A percentile compares a stretch with the other conserved stretches of the same genome.
Evolutionary conservation across 2,797 vertebrate genomes (phyloP).

Genomic region (Denticeps clupeoides): DNA sequence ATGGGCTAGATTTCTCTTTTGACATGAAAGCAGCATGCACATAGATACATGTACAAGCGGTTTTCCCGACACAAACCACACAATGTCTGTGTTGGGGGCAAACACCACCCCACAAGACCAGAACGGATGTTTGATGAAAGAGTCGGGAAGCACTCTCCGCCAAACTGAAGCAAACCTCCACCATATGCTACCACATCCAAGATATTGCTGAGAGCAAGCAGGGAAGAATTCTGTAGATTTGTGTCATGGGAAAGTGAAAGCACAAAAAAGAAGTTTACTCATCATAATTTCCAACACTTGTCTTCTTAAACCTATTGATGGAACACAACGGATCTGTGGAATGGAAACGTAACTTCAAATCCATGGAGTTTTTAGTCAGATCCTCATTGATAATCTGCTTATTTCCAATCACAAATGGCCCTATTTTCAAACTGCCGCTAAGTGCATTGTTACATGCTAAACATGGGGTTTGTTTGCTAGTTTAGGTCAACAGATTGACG

Average conservation of each 20-base stretch:
- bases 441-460: no score
- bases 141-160: neutral
- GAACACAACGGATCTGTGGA: no score
- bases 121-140: slow-evolving; percentile 27
- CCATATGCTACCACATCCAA: slow-evolving; percentile 17
- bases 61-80: neutral
- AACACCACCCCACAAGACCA: slow-evolving; percentile 10
- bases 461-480: no score
- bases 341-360: no score
- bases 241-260: slow-evolving; percentile 1
- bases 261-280: no score
- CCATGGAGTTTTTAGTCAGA: no score
- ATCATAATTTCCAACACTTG: no score
- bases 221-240: slow-evolving; percentile 2
- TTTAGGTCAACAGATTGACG: no score
- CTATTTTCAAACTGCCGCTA: no score
- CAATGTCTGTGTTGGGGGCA: slow-evolving; percentile 5
- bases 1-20: slow-evolving; percentile 6
- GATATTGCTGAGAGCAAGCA: neutral
- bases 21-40: slow-evolving; percentile 6
- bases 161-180: slow-evolving; percentile 14
- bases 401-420: no score
- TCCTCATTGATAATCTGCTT: no score
- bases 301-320: no score
- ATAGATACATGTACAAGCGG: slow-evolving; percentile 7